phyloP scores from a whole-genome alignment of 2,888 invertebrate genomes.

The Sthenelais limicola region DNA sequence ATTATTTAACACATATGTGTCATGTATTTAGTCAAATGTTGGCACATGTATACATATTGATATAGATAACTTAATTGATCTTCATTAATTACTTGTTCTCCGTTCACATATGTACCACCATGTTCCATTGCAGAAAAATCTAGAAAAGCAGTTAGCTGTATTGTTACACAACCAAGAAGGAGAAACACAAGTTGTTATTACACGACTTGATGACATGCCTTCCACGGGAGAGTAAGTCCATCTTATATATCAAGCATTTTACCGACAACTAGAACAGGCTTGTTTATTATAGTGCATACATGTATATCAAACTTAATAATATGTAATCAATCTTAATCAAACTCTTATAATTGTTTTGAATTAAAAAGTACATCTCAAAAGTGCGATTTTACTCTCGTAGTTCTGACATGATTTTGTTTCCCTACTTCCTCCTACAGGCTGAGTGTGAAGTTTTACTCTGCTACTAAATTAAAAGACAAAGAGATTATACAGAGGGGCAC shows the following conservation, averaged over 20 bases:
- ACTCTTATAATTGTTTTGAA: no score
- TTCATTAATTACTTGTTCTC: no score
- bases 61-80: no score
- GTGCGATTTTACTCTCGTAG: no score
- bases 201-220: constrained; percentile 75
- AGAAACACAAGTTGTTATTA: constrained; percentile 75
- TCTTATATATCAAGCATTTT: not conserved
- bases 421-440: constrained; percentile 58
- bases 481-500: constrained; percentile 76
- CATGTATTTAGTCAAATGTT: not conserved
- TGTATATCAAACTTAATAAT: no score
- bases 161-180: constrained; percentile 75
- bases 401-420: no score
- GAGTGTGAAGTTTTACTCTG: constrained; percentile 60
- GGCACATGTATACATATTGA: no score
- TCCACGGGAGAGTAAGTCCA: constrained; percentile 62
- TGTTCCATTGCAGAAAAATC: constrained; percentile 74
- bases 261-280: no score
- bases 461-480: constrained; percentile 50
- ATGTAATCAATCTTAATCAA: no score
- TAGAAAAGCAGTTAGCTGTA: constrained; percentile 86
- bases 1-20: not conserved
- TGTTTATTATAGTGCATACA: no score
- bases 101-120: not conserved
- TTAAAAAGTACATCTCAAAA: no score